Evolutionary conservation across 2,888 invertebrate species (phyloP).

Genomic region (Glyphotaelius pellucidus): DNA sequence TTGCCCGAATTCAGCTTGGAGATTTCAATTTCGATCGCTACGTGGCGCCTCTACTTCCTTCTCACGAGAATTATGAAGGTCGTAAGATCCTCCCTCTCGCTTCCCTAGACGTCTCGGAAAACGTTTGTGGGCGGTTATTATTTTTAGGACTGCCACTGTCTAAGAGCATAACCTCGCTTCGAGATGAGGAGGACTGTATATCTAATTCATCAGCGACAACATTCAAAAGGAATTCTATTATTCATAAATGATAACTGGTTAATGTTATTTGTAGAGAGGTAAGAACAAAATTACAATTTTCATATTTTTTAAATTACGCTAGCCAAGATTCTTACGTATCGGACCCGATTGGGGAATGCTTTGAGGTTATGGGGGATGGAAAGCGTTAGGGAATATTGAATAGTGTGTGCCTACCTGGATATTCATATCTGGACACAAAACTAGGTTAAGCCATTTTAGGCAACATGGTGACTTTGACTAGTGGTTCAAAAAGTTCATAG

Average conservation of each 20-base stretch:
- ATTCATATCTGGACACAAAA: background rate
- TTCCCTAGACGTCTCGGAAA: conserved; percentile 19
- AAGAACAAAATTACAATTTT: background rate
- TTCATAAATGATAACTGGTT: background rate
- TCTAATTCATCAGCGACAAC: background rate
- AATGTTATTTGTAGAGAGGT: background rate
- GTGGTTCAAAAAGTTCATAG: too few species aligned
- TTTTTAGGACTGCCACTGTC: conserved; percentile 42
- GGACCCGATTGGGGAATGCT: background rate
- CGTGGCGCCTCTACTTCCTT: conserved; percentile 46
- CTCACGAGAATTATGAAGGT: conserved; percentile 53
- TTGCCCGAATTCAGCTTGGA: conserved; percentile 55
- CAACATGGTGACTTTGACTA: background rate
- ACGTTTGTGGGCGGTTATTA: conserved; percentile 44
- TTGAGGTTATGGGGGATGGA: too few species aligned
- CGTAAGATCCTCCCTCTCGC: conserved; percentile 37
- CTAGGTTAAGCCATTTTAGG: background rate
- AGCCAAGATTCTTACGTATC: background rate
- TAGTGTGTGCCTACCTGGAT: background rate
- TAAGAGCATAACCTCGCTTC: conserved; percentile 50
- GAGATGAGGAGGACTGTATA: background rate
- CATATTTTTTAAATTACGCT: background rate
- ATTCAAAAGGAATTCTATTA: background rate
- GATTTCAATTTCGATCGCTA: conserved; percentile 64
- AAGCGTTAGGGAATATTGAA: too few species aligned